These are phyloP conservation scores for Pteria penguin DNA, from an alignment of 2,888 invertebrate species.

Conservation along the genomic window DNA sequence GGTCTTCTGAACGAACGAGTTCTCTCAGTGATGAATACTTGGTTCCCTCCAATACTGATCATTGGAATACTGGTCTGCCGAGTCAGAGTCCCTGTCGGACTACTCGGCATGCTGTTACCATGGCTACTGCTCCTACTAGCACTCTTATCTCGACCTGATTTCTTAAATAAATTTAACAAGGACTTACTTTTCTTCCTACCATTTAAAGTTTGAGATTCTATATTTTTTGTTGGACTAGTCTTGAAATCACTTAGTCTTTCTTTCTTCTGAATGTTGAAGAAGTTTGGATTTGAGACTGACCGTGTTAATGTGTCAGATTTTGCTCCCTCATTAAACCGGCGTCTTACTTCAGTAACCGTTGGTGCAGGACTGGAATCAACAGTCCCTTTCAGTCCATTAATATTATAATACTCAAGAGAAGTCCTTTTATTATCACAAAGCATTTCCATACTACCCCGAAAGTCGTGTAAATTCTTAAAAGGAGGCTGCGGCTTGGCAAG, in stretches of 20 bases:
- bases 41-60: conserved; percentile 58
- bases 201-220: conserved; percentile 39
- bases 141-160: conserved; percentile 17
- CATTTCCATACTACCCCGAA: conserved; percentile 60
- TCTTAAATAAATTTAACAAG: conserved; percentile 38
- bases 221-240: conserved; percentile 43
- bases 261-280: conserved; percentile 66
- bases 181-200: conserved; percentile 40
- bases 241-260: conserved; percentile 62
- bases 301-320: conserved; percentile 55
- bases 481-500: conserved; percentile 61
- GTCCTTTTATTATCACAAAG: conserved; percentile 31
- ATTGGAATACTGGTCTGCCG: conserved; percentile 53
- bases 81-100: conserved; percentile 49
- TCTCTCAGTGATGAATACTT: conserved; percentile 65
- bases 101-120: conserved; percentile 52
- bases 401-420: conserved; percentile 57
- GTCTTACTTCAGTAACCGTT: conserved; percentile 51
- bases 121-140: conserved; percentile 14
- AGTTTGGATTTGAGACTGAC: conserved; percentile 74
- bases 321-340: conserved; percentile 48
- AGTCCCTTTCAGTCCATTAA: conserved; percentile 57
- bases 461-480: conserved; percentile 66
- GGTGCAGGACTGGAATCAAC: conserved; percentile 56
- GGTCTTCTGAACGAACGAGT: conserved; percentile 67